Evolutionary conservation across 2,113 vertebrate species (phyloP).

Genomic region (Cyrtonyx montezumae): DNA sequence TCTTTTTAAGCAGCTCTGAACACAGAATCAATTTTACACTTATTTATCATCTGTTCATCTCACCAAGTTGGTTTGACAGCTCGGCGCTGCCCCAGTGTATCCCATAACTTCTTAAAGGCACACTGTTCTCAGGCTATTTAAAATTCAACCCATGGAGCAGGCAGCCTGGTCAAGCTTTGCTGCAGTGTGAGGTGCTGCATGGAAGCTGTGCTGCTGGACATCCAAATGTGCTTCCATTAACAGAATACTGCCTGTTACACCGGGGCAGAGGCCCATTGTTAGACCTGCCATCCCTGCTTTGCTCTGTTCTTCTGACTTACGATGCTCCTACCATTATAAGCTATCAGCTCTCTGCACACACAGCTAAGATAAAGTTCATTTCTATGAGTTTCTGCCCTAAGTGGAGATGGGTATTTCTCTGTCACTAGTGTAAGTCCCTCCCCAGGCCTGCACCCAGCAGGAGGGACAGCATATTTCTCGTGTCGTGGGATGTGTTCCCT

Average conservation of each 20-base stretch:
- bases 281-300: not conserved
- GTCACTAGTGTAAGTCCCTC: not conserved
- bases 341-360: not conserved
- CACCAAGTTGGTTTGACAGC: not conserved
- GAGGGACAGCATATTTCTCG: not conserved
- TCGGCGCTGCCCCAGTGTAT: not conserved
- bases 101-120: not conserved
- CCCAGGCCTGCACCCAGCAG: not conserved
- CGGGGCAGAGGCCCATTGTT: not conserved
- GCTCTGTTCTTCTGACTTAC: not conserved
- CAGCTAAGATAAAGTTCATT: not conserved
- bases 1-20: not conserved
- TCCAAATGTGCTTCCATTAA: not conserved
- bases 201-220: not conserved
- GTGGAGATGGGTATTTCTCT: not conserved
- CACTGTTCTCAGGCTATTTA: not conserved
- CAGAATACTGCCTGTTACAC: not conserved
- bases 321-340: not conserved
- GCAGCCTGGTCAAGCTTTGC: rapidly evolving
- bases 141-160: not conserved
- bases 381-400: not conserved
- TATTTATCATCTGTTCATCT: not conserved
- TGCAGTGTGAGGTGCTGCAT: not conserved
- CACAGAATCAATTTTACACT: not conserved
- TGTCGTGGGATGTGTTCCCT: not conserved